Base-by-base conservation (phyloP, 2,797 vertebrate genomes). In the Ptychobarbus kaznakovi region DNA sequence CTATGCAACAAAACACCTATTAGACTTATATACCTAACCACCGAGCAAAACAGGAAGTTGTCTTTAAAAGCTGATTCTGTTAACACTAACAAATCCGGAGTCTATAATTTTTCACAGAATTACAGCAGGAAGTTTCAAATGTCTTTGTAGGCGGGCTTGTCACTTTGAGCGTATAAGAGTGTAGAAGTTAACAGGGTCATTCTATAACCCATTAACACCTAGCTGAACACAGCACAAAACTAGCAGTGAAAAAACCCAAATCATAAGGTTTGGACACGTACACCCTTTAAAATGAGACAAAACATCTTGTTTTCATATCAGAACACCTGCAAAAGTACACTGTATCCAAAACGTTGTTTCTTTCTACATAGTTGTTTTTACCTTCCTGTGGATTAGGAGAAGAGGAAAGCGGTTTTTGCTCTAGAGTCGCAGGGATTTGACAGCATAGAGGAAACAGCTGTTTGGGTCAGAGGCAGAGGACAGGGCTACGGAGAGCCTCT, bases 401-500 rank as follows among this genome's bases (percentile, higher is more conserved):
- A 73, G 38, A 61, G 80, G 51, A 73, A 61, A 74, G 6, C n/a
- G 2, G 11, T 28, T 35, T 44, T 79, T 44, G 76, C 76, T 63
- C 4, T 61, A 9, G 32, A 77, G 20, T 58, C 10, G 4, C 7
- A 61, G 40, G 22, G 40, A 20, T 77, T 61, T 77, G 51, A 25
- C 53, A 77, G 75, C 75, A 16, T 7, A 18, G n/a, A 82, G 80
- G 81, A 82, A 82, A 74, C 81, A 82, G 68, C 53, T 82, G 70
- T 38, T 32, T 49, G 81, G 81, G 56, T 74, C 69, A 74, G 28
- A 82, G 81, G 51, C 53, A 20, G 38, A 42, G 32, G 32, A 81
- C 78, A n/a, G 78, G 25, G 49, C 22, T 56, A 76, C 11, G 1
- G 49, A 56, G 28, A 20, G 28, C 8, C 69, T 82, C 51, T 20